These are phyloP conservation scores for Delia radicum DNA, from an alignment of 1,140 invertebrate genomes.

Conservation along the genomic window DNA sequence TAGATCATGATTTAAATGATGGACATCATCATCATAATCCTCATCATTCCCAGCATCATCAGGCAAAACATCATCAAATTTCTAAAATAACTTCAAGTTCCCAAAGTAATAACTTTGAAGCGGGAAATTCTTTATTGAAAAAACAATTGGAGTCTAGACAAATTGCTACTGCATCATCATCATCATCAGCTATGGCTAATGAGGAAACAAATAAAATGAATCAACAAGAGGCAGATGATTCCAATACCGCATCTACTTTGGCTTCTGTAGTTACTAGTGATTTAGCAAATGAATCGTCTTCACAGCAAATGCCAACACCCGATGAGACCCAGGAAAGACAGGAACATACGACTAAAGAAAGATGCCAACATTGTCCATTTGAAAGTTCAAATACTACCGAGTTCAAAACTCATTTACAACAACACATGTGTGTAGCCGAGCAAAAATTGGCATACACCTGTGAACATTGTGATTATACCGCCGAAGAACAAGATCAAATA, in stretches of 20 bases:
- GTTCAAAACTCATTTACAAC: conserved; percentile 57
- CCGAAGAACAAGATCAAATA: conserved; percentile 46
- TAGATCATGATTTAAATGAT: conserved; percentile 46
- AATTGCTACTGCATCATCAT: not conserved
- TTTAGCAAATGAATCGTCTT: conserved; percentile 31
- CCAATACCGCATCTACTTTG: conserved; percentile 40
- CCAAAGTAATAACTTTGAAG: conserved; percentile 28
- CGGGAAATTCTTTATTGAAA: conserved; percentile 45
- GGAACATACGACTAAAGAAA: conserved; percentile 60
- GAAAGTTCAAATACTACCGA: conserved; percentile 39
- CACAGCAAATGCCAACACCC: not conserved
- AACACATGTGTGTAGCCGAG: conserved; percentile 72
- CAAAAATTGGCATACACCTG: conserved; percentile 72
- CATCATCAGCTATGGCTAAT: conserved; percentile 14
- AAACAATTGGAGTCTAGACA: conserved; percentile 46
- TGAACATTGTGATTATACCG: conserved; percentile 80
- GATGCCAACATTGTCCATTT: conserved; percentile 61
- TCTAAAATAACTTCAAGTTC: not conserved
- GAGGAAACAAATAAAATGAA: not conserved
- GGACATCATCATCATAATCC: conserved; percentile 24
- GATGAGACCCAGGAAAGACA: conserved; percentile 60
- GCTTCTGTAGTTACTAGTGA: conserved; percentile 49
- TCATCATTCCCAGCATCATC: conserved; percentile 22
- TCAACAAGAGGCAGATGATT: conserved; percentile 13
- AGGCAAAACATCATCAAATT: conserved; percentile 13